phyloP scores from a whole-genome alignment of 2,888 invertebrate species.

The Cataglyphis cursor region DNA sequence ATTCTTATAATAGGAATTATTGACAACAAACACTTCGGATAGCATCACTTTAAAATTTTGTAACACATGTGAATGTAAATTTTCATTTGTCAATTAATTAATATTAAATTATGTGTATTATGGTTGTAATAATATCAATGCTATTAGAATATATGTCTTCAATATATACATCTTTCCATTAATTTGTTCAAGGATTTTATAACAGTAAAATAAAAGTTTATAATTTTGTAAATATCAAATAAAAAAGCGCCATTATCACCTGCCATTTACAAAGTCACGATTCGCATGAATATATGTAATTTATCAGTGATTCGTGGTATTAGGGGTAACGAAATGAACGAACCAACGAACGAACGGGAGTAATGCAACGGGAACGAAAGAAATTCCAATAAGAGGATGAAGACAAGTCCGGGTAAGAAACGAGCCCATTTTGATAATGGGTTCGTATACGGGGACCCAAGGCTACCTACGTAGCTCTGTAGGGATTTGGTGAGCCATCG shows the following conservation, averaged over 20 bases:
- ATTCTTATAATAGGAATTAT: background rate
- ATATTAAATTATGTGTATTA: background rate
- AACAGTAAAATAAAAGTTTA: background rate
- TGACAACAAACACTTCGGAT: background rate
- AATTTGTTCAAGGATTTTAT: background rate
- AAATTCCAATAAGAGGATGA: constrained; percentile 81
- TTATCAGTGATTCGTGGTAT: constrained; percentile 67
- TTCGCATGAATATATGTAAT: constrained; percentile 60
- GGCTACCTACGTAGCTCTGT: constrained; percentile 81
- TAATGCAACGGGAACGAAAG: constrained; percentile 73
- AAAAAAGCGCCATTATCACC: constrained; percentile 22
- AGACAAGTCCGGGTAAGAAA: constrained; percentile 80
- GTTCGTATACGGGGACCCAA: constrained; percentile 81
- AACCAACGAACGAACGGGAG: constrained; percentile 56
- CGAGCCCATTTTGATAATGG: constrained; percentile 86
- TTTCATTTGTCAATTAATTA: background rate
- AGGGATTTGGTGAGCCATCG: constrained; percentile 85
- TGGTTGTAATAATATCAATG: background rate
- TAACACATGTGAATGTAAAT: background rate
- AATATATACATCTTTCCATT: background rate
- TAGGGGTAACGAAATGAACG: constrained; percentile 37
- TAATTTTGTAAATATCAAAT: constrained; percentile 3
- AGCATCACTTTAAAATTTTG: background rate
- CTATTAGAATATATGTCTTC: background rate
- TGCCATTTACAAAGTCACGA: constrained; percentile 33